Conservation (phyloP, 2,797 vertebrate species). For the Myoxocephalus aenaeus region DNA sequence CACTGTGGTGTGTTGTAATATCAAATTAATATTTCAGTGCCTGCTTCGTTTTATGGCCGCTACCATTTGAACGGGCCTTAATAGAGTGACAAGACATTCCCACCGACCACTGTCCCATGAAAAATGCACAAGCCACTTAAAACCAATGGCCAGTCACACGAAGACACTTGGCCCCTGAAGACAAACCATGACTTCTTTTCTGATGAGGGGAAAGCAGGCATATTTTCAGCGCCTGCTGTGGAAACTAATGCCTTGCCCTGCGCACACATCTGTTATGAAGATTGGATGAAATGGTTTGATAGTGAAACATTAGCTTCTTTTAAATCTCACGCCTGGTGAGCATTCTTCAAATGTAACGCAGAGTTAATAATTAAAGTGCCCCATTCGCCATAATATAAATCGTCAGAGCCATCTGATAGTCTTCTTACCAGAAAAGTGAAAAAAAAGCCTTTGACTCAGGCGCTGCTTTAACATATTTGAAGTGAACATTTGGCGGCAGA, state of each 20-base stretch:
- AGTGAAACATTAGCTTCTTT: constrained; percentile 86
- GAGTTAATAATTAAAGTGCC: constrained; percentile 84
- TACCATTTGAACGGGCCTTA: constrained; percentile 81
- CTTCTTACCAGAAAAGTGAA: constrained; percentile 37
- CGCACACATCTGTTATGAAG: constrained; percentile 75
- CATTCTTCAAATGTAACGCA: constrained; percentile 85
- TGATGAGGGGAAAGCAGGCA: constrained; percentile 71
- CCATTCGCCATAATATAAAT: constrained; percentile 76
- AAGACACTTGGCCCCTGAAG: constrained; percentile 78
- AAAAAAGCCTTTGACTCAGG: constrained; percentile 47
- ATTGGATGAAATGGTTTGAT: constrained; percentile 82
- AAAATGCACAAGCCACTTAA: constrained; percentile 89
- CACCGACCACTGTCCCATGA: constrained; percentile 80
- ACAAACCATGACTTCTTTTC: constrained; percentile 74
- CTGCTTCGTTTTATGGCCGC: constrained; percentile 74
- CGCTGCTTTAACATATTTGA: constrained; percentile 58
- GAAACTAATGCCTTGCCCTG: constrained; percentile 73
- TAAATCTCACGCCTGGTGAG: constrained; percentile 80
- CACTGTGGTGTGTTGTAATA: constrained; percentile 75
- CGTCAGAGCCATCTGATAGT: constrained; percentile 67
- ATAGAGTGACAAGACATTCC: constrained; percentile 84
- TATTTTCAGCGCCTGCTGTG: constrained; percentile 71
- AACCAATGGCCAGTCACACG: constrained; percentile 82
- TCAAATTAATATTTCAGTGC: constrained; percentile 84
- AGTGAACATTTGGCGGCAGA: constrained; percentile 60